Conservation (phyloP, 1,140 invertebrate genomes). For the Apocrypta bakeri region DNA sequence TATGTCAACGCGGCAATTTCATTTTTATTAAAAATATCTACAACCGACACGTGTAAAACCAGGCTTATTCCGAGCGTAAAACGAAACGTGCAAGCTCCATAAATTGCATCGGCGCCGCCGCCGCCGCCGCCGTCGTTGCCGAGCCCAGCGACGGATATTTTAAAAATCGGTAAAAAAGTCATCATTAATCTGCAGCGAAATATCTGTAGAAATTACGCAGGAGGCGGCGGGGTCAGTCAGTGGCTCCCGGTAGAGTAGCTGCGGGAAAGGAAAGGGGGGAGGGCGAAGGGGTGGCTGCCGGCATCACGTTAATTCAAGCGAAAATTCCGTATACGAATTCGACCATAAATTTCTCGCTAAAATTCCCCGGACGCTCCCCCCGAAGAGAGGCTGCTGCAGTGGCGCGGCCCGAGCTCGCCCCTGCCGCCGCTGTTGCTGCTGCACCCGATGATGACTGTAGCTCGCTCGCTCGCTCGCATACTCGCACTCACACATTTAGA, state of each 20-base stretch:
- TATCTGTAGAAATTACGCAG: constrained; percentile 9
- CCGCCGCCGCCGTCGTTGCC: background rate
- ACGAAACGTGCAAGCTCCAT: background rate
- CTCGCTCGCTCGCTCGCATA: constrained; percentile 50
- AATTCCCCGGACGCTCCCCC: constrained; percentile 45
- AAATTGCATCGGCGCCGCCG: background rate
- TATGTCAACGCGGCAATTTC: too few species aligned
- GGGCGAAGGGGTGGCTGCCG: background rate
- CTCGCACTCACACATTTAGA: constrained; percentile 42
- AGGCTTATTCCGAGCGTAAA: background rate
- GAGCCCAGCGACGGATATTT: background rate
- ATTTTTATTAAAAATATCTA: too few species aligned
- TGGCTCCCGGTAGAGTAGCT: background rate
- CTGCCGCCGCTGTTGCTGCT: constrained; percentile 40
- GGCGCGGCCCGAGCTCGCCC: constrained; percentile 30
- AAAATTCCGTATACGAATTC: constrained; percentile 48
- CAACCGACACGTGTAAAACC: background rate
- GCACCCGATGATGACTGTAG: constrained; percentile 74
- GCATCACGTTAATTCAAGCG: constrained; percentile 34
- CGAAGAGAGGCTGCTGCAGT: constrained; percentile 64
- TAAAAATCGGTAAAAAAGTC: constrained; percentile 28
- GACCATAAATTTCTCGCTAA: constrained; percentile 49
- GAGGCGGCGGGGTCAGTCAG: background rate
- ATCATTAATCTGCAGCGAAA: constrained; percentile 14
- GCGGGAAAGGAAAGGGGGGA: background rate